Evolutionary conservation across 2,113 vertebrate species (phyloP).

Genomic region (Gambusia holbrooki): DNA sequence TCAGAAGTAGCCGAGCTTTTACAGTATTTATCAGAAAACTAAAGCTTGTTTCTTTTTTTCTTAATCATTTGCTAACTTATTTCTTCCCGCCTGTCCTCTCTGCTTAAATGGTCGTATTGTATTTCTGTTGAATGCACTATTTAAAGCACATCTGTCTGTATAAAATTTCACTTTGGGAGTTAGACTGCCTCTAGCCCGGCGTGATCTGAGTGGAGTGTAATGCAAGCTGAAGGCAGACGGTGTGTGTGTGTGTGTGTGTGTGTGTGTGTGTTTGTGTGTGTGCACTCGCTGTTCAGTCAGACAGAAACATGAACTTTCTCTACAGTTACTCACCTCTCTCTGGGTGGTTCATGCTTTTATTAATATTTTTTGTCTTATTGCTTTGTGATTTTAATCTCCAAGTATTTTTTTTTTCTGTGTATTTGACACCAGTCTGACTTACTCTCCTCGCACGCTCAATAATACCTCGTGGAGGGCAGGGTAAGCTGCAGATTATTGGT

Average conservation of each 20-base stretch:
- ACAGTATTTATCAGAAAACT: neutral
- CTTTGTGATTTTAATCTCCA: constrained; percentile 28
- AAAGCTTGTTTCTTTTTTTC: neutral
- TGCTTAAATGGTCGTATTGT: constrained; percentile 15
- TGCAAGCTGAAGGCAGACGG: constrained; percentile 43
- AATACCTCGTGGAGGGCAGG: constrained; percentile 5
- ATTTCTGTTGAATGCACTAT: constrained; percentile 33
- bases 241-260: neutral
- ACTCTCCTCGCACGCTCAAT: constrained; percentile 24
- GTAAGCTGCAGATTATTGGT: neutral
- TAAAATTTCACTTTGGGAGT: constrained; percentile 40
- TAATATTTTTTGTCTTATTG: constrained; percentile 35
- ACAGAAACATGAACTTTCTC: constrained; percentile 18
- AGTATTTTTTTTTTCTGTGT: constrained; percentile 1
- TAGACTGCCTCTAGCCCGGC: constrained; percentile 25
- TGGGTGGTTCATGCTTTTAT: constrained; percentile 26
- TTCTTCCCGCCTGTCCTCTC: neutral
- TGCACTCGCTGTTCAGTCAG: constrained; percentile 16
- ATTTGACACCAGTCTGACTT: constrained; percentile 28
- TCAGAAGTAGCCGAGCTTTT: neutral
- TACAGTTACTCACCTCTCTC: neutral
- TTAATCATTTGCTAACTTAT: neutral
- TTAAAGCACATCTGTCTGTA: constrained; percentile 42
- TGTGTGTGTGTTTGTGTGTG: neutral
- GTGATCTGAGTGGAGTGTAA: constrained; percentile 46